phyloP scores from a whole-genome alignment of 2,797 vertebrate genomes.

The Cirrhinus molitorella region DNA sequence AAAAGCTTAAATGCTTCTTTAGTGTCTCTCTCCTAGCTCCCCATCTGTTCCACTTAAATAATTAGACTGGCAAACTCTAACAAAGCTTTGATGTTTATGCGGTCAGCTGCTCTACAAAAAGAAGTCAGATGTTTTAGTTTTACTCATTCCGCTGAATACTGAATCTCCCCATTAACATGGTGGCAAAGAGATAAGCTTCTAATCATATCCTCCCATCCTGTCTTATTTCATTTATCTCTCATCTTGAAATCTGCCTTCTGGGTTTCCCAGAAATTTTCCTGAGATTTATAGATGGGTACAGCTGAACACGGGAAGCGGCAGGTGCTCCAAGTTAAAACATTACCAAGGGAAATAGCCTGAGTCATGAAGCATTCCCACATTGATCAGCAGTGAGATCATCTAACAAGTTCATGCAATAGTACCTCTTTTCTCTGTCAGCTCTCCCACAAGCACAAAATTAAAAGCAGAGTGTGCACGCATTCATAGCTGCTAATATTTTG shows the following conservation, averaged over 20 bases:
- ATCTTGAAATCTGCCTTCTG: not conserved
- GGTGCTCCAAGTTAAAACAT: not conserved
- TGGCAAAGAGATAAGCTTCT: not conserved
- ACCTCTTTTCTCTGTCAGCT: not conserved
- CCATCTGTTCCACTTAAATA: not conserved
- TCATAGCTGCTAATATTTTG: not conserved
- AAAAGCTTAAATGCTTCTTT: not conserved
- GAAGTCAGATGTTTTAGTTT: slow-evolving; percentile 21
- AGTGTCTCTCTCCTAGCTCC: not conserved
- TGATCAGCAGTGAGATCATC: slow-evolving; percentile 31
- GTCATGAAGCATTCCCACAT: not conserved
- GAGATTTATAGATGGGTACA: not conserved
- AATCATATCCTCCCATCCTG: not conserved
- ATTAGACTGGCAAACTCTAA: not conserved
- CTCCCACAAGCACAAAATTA: not conserved
- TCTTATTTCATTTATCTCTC: not conserved
- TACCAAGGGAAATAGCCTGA: not conserved
- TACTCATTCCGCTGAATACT: slow-evolving; percentile 4
- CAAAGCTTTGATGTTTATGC: slow-evolving; percentile 7
- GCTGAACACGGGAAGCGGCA: not conserved
- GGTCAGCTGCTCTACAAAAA: slow-evolving; percentile 8
- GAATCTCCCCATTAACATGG: not conserved
- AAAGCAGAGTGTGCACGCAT: not conserved
- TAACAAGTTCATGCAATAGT: not conserved
- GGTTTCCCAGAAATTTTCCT: not conserved